Conservation (phyloP, 1,140 invertebrate genomes). For the Zaprionus camerounensis region DNA sequence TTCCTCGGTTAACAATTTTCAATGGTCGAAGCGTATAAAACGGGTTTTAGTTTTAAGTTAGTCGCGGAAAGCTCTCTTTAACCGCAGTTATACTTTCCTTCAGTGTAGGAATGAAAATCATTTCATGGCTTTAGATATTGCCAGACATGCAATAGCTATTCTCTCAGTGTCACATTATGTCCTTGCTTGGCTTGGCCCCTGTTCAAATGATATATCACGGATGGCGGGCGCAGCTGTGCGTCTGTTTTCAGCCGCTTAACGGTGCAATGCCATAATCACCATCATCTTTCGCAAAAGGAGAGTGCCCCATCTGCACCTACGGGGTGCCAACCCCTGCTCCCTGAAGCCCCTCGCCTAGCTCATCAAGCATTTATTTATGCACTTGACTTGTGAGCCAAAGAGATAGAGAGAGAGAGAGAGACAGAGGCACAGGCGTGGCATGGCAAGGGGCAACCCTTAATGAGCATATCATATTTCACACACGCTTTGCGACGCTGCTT, state of each 20-base stretch:
- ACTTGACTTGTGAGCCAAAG: conserved; percentile 64
- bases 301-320: conserved; percentile 5
- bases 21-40: too few relatives aligned
- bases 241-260: conserved; percentile 65
- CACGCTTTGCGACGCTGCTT: conserved; percentile 52
- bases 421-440: background rate
- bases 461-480: conserved; percentile 79
- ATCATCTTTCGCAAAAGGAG: conserved; percentile 58
- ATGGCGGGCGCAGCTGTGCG: conserved; percentile 63
- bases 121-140: background rate
- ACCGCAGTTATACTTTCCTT: too few relatives aligned
- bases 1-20: too few relatives aligned
- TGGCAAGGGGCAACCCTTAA: conserved; percentile 44
- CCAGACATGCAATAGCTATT: background rate
- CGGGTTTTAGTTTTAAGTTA: too few relatives aligned
- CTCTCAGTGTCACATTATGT: background rate
- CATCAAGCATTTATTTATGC: conserved; percentile 72
- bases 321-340: background rate
- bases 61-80: too few relatives aligned
- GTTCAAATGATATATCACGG: conserved; percentile 60
- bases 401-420: conserved; percentile 10
- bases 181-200: background rate
- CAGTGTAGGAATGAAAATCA: too few relatives aligned
- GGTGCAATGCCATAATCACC: conserved; percentile 58
- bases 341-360: background rate